These are phyloP conservation scores for Zosterops borbonicus DNA, from an alignment of 2,113 vertebrate species.

Conservation along the genomic window DNA sequence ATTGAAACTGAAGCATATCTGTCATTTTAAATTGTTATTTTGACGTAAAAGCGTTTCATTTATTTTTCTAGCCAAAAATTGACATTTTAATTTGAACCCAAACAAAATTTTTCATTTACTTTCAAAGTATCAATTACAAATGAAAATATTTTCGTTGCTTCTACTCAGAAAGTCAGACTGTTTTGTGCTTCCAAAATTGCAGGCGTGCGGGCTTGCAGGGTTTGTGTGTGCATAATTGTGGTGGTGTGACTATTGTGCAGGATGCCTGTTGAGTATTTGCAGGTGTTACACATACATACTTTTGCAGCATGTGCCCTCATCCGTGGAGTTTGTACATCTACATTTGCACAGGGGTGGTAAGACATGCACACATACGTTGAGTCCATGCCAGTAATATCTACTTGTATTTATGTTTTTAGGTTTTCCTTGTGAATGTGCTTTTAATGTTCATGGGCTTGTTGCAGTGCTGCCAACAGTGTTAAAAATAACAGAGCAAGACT, in stretches of 20 bases:
- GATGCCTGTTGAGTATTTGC: background rate
- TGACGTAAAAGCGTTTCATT: slow-evolving; percentile 9
- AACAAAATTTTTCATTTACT: slow-evolving; percentile 55
- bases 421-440: slow-evolving; percentile 14
- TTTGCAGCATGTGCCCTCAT: background rate
- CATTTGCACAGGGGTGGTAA: background rate
- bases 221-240: slow-evolving; percentile 19
- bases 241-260: background rate
- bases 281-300: background rate
- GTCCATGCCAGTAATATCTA: background rate
- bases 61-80: slow-evolving; percentile 41
- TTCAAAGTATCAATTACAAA: slow-evolving; percentile 49
- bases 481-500: slow-evolving; percentile 1
- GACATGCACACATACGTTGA: background rate
- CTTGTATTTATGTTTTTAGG: background rate
- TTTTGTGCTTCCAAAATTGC: background rate
- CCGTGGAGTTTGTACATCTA: background rate
- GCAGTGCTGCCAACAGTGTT: slow-evolving; percentile 6
- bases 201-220: background rate
- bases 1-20: background rate
- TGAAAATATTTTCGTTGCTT: slow-evolving; percentile 49
- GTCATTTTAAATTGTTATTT: slow-evolving; percentile 53
- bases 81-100: slow-evolving; percentile 48
- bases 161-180: background rate
- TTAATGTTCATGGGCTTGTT: background rate